Percentiles rank a stretch among this genome's conserved stretches.
Conservation (phyloP, 2,888 invertebrate genomes). For the Chalcosyrphus nemorum region DNA sequence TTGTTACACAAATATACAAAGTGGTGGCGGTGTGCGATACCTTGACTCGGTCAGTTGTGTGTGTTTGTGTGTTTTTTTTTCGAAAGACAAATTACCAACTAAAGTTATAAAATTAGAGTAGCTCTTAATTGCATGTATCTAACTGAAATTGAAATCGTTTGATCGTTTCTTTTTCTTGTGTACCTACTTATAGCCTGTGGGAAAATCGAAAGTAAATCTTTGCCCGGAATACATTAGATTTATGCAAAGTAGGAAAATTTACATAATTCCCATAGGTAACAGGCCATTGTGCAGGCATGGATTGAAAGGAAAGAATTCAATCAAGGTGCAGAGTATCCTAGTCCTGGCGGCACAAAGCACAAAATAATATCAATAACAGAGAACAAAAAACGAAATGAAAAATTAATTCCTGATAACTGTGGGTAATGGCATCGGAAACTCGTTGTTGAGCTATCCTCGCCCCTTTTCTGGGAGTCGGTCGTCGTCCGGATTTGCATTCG, state of each 20-base stretch:
- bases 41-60: not conserved
- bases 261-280: conserved; percentile 66
- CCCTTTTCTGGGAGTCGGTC: conserved; percentile 40
- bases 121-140: not conserved
- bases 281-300: conserved; percentile 39
- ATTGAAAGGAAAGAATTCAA: conserved; percentile 58
- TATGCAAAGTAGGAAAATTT: conserved; percentile 62
- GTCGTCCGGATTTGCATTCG: conserved; percentile 57
- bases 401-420: conserved; percentile 64
- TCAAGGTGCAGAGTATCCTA: conserved; percentile 65
- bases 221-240: conserved; percentile 1
- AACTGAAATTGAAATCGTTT: conserved; percentile 40
- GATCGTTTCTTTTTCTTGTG: conserved; percentile 23
- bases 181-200: conserved; percentile 42
- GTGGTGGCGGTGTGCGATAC: not conserved
- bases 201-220: conserved; percentile 61
- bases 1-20: conserved; percentile 1
- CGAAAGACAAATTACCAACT: conserved; percentile 1
- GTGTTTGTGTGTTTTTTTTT: not conserved
- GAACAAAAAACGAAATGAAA: conserved; percentile 23
- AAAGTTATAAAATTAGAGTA: conserved; percentile 19
- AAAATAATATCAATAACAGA: conserved; percentile 70
- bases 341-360: conserved; percentile 41
- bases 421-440: conserved; percentile 65
- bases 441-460: conserved; percentile 70